phyloP scores from a whole-genome alignment of 2,113 vertebrate genomes.

The Mesembrinibis cayennensis region DNA sequence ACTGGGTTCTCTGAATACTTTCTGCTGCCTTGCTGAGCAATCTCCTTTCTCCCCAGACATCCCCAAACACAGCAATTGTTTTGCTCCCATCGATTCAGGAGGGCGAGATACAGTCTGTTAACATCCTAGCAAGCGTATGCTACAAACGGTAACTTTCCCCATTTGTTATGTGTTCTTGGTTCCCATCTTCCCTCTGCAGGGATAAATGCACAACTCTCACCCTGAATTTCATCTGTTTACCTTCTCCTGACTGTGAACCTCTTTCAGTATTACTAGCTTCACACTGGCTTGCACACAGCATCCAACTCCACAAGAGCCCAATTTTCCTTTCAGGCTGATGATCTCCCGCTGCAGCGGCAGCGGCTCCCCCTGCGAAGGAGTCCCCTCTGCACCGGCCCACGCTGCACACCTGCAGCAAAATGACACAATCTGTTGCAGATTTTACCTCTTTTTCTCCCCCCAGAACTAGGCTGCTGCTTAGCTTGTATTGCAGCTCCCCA shows the following conservation, averaged over 20 bases:
- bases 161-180: not conserved
- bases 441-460: not conserved
- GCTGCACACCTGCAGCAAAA: not conserved
- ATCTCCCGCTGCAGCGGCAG: not conserved
- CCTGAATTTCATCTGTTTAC: not conserved
- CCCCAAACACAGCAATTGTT: not conserved
- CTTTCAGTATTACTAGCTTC: not conserved
- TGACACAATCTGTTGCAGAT: not conserved
- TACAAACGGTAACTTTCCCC: not conserved
- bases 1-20: not conserved
- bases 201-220: not conserved
- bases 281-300: not conserved
- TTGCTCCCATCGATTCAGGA: not conserved
- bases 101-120: not conserved
- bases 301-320: not conserved
- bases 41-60: not conserved
- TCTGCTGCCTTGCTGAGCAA: not conserved
- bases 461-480: not conserved
- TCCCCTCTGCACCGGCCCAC: fast-evolving
- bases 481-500: not conserved
- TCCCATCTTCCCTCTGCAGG: not conserved
- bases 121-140: not conserved
- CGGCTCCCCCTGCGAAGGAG: not conserved
- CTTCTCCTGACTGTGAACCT: not conserved
- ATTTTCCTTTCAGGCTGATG: conserved; percentile 31